Base-by-base conservation (phyloP, 2,113 vertebrate genomes). In the Sterna hirundo region DNA sequence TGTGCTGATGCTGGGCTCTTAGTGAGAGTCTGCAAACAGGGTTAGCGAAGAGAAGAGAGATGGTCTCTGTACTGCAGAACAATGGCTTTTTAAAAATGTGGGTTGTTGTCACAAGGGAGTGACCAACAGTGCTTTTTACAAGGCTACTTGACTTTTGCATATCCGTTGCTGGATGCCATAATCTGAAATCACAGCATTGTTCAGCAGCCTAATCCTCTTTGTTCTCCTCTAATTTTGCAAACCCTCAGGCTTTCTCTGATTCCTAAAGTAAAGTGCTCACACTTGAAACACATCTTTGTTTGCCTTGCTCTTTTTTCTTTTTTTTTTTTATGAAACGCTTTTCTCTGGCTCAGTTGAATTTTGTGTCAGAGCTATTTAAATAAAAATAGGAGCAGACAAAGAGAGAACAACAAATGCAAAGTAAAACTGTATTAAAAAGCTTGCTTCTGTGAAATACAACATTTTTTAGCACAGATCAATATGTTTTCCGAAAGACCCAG, bases 161-260 rank as follows among this genome's bases (percentile, higher is more conserved):
- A 94, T 94, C 95, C 92, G 34, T 96, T 68, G 83, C 93, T 94
- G 94, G 95, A 96, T 98, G 84, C 94, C 46, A 52, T 96, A 97
- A 97, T 97, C 94, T 92, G 92, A 95, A 97, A 95, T 96, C 94
- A 79, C 89, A 95, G 76, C 88, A 80, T 90, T 96, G 84, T 85
- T 96, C 60, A 83, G 72, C 86, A 58, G 70, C 87, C 94, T 97
- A 97, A 97, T 97, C 95, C 94, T 97, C 93, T 97, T 97, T 97
- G 84, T 96, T 97, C 91, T 96, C 94, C 69, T 90, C 94, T 97
- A 96, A 96, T 96, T 97, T 88, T 95, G 52, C 68, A 81, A 93
- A 92, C 88, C 88, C 93, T 96, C 61, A 40, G 89, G 94, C 95
- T 95, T 94, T 94, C 96, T 97, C 78, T 6, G 19, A 86, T 94